Conservation (phyloP, 2,797 vertebrate genomes). For the Neosilurus hyrtlii region DNA sequence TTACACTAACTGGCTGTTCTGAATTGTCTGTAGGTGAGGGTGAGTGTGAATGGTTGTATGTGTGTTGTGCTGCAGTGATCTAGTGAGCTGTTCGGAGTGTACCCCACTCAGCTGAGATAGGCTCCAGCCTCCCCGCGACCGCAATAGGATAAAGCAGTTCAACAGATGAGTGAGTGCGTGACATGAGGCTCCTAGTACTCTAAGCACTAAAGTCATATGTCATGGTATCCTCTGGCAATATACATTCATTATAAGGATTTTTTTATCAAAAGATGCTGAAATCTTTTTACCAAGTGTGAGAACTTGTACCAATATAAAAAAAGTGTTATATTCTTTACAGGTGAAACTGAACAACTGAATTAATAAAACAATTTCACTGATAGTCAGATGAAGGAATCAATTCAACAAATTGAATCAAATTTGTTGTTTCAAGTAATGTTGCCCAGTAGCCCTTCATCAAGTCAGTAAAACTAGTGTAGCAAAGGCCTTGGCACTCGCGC, state of each 20-base stretch:
- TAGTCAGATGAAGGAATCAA: not conserved
- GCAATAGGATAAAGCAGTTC: too few relatives aligned
- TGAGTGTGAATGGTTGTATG: too few relatives aligned
- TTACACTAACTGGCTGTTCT: too few relatives aligned
- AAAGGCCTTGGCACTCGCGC: not conserved
- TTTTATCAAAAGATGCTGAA: not conserved
- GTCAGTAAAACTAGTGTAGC: not conserved
- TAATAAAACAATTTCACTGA: too few relatives aligned
- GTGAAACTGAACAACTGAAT: not conserved
- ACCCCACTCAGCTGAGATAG: too few relatives aligned
- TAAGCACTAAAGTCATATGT: not conserved
- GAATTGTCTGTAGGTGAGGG: too few relatives aligned
- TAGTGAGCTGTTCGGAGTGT: too few relatives aligned
- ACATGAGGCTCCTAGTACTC: not conserved
- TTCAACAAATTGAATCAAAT: not conserved
- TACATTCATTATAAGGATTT: not conserved
- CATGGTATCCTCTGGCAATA: not conserved
- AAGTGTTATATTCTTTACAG: not conserved
- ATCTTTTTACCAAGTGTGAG: not conserved
- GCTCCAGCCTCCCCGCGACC: too few relatives aligned
- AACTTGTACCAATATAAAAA: not conserved
- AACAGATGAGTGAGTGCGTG: not conserved
- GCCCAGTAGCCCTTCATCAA: not conserved
- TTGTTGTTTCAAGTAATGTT: too few relatives aligned
- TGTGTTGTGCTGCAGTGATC: too few relatives aligned